Evolutionary conservation across 2,888 invertebrate genomes (phyloP).

Genomic region (Epicampocera succincta): DNA sequence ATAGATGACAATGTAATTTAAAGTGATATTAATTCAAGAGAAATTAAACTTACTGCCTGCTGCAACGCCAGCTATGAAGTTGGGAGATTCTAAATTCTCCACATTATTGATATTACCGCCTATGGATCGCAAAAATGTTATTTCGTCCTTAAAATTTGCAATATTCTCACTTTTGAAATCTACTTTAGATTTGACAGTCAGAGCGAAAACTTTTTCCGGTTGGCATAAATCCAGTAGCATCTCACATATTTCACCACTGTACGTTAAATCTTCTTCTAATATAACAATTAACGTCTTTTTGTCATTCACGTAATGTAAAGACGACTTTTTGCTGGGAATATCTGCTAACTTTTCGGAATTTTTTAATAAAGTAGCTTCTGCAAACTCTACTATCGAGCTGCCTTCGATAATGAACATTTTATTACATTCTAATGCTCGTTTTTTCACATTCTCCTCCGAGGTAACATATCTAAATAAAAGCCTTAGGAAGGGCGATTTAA

Average conservation of each 20-base stretch:
- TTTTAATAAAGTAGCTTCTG: constrained; percentile 71
- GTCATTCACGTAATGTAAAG: constrained; percentile 70
- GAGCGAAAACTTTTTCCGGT: constrained; percentile 76
- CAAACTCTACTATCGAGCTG: constrained; percentile 75
- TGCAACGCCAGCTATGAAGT: constrained; percentile 79
- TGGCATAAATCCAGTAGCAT: constrained; percentile 74
- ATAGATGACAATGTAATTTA: not conserved
- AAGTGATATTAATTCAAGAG: not conserved
- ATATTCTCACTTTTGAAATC: constrained; percentile 79
- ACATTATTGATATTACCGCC: constrained; percentile 72
- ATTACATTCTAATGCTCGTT: constrained; percentile 65
- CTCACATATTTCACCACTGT: constrained; percentile 77
- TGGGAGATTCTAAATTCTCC: constrained; percentile 77
- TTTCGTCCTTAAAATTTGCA: constrained; percentile 73
- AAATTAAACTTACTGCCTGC: constrained; percentile 77
- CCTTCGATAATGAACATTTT: constrained; percentile 78
- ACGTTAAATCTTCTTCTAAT: constrained; percentile 77
- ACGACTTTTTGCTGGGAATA: constrained; percentile 73
- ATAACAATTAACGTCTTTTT: constrained; percentile 73
- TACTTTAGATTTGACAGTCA: constrained; percentile 78
- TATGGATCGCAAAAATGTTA: constrained; percentile 77
- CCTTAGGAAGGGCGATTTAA: constrained; percentile 63
- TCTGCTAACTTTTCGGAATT: constrained; percentile 73
- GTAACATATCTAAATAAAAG: constrained; percentile 72
- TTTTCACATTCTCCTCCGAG: constrained; percentile 36